Conservation (phyloP, 2,888 invertebrate genomes). For the Rugalucina vietnamica region DNA sequence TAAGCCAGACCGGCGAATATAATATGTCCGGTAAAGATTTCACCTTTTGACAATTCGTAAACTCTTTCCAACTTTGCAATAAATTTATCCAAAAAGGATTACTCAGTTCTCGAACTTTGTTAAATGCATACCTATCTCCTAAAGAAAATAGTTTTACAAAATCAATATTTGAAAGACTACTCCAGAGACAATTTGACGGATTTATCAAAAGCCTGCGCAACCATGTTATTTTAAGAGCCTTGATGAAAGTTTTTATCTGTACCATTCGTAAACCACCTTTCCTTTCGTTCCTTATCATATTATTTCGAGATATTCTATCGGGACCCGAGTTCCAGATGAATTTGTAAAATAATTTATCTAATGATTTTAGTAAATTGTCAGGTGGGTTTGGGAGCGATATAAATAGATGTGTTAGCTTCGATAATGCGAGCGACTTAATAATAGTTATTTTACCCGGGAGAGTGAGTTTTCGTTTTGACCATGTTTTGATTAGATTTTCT, state of each 20-base stretch:
- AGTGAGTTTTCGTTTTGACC: not conserved
- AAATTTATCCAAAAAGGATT: not conserved
- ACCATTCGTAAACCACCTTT: not conserved
- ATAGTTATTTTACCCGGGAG: not conserved
- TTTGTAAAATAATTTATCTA: not conserved
- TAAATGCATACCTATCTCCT: not conserved
- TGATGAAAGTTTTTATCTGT: not conserved
- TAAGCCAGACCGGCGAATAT: not conserved
- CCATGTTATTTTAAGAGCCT: not conserved
- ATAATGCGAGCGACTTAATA: not conserved
- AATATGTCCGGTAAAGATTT: not conserved
- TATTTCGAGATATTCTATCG: not conserved
- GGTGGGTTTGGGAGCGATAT: not conserved
- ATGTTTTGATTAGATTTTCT: not conserved
- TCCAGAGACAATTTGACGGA: not conserved
- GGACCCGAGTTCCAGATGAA: not conserved
- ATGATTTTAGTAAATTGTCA: not conserved
- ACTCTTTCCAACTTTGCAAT: not conserved
- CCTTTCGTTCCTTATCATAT: not conserved
- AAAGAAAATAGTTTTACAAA: not conserved
- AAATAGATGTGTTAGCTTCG: not conserved
- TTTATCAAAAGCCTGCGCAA: not conserved
- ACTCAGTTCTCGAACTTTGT: not conserved
- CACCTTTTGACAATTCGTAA: not conserved
- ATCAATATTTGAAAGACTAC: not conserved